phyloP scores from a whole-genome alignment of 2,797 vertebrate genomes.

The Oreochromis mossambicus region DNA sequence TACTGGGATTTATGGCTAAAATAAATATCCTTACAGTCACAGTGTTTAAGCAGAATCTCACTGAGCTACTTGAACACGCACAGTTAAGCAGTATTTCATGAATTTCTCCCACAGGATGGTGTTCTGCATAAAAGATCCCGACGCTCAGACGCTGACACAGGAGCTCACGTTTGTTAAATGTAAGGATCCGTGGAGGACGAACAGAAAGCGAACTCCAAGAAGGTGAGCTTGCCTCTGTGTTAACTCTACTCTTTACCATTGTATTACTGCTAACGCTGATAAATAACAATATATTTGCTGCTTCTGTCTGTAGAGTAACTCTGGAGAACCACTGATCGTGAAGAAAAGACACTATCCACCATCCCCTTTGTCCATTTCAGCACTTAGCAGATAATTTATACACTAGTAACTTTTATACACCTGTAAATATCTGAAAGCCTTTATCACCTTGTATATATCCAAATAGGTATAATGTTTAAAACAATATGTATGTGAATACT shows the following conservation, averaged over 20 bases:
- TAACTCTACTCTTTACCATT: background rate
- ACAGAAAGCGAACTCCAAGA: constrained; percentile 14
- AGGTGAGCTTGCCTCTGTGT: constrained; percentile 41
- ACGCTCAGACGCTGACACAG: constrained; percentile 31
- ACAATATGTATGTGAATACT: constrained; percentile 37
- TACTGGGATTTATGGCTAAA: background rate
- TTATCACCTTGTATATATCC: constrained; percentile 36
- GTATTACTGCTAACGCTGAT: background rate
- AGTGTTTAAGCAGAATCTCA: background rate
- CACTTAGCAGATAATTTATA: constrained; percentile 57
- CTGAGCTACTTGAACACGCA: background rate
- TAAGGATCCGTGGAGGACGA: constrained; percentile 62
- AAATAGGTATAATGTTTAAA: constrained; percentile 51
- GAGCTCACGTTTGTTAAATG: constrained; percentile 77
- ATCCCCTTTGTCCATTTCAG: constrained; percentile 18
- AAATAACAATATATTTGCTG: background rate
- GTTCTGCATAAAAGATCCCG: constrained; percentile 71
- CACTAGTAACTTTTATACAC: constrained; percentile 42
- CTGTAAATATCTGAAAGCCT: constrained; percentile 26
- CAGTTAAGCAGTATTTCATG: background rate
- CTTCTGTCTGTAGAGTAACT: constrained; percentile 46
- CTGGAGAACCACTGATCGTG: constrained; percentile 44
- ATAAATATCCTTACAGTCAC: background rate
- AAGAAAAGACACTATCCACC: constrained; percentile 3
- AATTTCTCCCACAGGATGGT: constrained; percentile 58